Percentiles rank a stretch among this genome's conserved stretches.
Conservation (phyloP, 1,140 invertebrate genomes). For the Philopotamus ludificatus region DNA sequence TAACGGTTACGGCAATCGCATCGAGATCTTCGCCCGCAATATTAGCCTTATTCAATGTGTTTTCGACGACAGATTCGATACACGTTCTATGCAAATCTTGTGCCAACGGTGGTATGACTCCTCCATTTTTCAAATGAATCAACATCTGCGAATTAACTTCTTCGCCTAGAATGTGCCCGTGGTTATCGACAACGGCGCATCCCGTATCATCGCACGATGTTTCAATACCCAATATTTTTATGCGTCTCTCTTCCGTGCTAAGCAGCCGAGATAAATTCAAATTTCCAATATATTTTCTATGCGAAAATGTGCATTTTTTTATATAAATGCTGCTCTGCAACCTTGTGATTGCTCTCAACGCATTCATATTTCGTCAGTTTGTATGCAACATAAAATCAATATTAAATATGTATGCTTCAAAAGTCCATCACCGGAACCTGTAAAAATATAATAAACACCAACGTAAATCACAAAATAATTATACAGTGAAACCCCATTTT, state of each 20-base stretch:
- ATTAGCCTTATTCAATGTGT: slow-evolving; percentile 65
- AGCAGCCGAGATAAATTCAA: neutral
- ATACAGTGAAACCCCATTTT: no score
- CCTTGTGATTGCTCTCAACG: no score
- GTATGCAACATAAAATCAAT: no score
- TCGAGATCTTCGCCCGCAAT: slow-evolving; percentile 73
- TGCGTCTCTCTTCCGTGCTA: neutral
- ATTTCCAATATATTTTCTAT: no score
- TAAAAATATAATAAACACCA: no score
- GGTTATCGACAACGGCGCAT: slow-evolving; percentile 76
- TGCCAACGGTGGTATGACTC: slow-evolving; percentile 87
- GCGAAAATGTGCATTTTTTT: no score
- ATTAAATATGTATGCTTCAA: no score
- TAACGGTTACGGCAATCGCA: slow-evolving; percentile 88
- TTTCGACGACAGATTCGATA: slow-evolving; percentile 73
- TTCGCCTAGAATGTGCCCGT: slow-evolving; percentile 76
- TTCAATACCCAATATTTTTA: slow-evolving; percentile 83
- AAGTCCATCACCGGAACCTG: no score
- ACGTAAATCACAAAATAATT: no score
- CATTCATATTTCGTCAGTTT: no score
- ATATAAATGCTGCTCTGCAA: no score
- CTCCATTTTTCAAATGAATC: slow-evolving; percentile 82
- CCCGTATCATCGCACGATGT: slow-evolving; percentile 99
- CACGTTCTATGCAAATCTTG: slow-evolving; percentile 76
- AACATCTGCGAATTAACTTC: slow-evolving; percentile 73